phyloP scores from a whole-genome alignment of 1,140 invertebrate genomes.

The Potamilus streckersoni region DNA sequence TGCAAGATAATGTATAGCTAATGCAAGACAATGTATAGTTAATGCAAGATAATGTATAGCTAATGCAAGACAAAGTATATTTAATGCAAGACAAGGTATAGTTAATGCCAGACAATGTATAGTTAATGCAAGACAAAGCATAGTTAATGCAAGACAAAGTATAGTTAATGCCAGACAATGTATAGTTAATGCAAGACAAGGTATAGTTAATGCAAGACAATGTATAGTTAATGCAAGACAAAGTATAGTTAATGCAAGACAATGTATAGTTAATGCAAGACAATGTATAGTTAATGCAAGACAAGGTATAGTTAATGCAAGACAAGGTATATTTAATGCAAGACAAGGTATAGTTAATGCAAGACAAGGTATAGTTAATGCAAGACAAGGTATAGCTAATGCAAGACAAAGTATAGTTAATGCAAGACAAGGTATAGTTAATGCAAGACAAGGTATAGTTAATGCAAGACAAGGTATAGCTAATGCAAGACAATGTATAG shows the following conservation, averaged over 20 bases:
- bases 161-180: neutral
- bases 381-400: constrained; percentile 30
- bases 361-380: constrained; percentile 59
- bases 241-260: constrained; percentile 63
- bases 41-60: neutral
- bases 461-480: neutral
- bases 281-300: constrained; percentile 49
- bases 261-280: constrained; percentile 48
- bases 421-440: constrained; percentile 14
- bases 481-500: no score
- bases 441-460: constrained; percentile 62
- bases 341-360: no score
- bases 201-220: constrained; percentile 31
- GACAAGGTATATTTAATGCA: neutral
- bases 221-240: no score
- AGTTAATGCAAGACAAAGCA: no score
- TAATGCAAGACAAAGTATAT: no score
- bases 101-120: neutral
- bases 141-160: constrained; percentile 66
- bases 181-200: constrained; percentile 62
- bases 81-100: constrained; percentile 64
- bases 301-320: constrained; percentile 53
- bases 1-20: no score
- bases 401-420: constrained; percentile 61
- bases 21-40: constrained; percentile 62